These are phyloP conservation scores for Cynopterus brachyotis DNA, from an alignment of 2,113 vertebrate genomes.

Conservation along the genomic window DNA sequence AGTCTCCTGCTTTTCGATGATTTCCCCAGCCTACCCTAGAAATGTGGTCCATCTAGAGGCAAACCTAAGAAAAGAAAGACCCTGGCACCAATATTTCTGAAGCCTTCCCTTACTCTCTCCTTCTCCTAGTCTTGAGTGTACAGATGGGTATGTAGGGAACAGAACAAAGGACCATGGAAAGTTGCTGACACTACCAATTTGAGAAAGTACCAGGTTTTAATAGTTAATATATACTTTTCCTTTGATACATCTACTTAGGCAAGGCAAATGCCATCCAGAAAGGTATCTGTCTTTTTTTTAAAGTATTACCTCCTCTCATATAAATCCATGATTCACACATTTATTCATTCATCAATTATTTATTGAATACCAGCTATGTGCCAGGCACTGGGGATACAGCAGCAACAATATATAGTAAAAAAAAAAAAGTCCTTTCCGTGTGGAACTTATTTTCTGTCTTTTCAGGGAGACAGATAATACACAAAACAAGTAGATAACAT, in stretches of 20 bases:
- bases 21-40: constrained; percentile 43
- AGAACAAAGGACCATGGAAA: background rate
- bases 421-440: background rate
- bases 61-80: constrained; percentile 23
- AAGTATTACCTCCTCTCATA: background rate
- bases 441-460: background rate
- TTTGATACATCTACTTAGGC: background rate
- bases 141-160: background rate
- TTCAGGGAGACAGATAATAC: background rate
- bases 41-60: constrained; percentile 35
- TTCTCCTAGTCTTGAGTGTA: background rate
- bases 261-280: background rate
- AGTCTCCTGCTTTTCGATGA: constrained; percentile 42
- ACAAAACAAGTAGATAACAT: background rate
- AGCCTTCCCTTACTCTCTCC: background rate
- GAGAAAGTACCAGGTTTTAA: background rate
- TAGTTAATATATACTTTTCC: background rate
- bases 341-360: background rate
- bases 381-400: background rate
- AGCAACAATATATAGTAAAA: constrained; percentile 8
- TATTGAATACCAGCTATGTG: background rate
- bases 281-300: too few species aligned
- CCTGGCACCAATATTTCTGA: constrained; percentile 1
- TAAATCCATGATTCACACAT: background rate
- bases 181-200: background rate